Conservation (phyloP, 2,888 invertebrate species). For the Nymphalis c-album region DNA sequence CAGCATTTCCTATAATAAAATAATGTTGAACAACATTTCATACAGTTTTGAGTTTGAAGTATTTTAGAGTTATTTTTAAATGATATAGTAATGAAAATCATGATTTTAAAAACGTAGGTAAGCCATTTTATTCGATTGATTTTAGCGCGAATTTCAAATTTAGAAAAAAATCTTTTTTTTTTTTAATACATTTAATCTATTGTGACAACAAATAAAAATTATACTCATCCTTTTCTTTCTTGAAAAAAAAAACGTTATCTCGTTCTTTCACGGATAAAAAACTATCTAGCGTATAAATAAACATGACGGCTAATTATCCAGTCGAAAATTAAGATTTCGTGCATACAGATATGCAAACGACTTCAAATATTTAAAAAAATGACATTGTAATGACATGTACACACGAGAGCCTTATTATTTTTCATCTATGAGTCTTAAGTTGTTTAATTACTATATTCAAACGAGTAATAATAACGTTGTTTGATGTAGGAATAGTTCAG, state of each 20-base stretch:
- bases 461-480: no score
- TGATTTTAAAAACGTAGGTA: not conserved
- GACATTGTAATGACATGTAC: conserved; percentile 22
- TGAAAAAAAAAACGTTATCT: no score
- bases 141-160: not conserved
- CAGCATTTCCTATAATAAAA: conserved; percentile 12
- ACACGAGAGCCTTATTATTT: conserved; percentile 9
- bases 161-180: no score
- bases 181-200: no score
- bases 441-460: not conserved
- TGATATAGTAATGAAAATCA: not conserved
- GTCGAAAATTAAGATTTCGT: not conserved
- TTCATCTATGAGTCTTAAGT: not conserved
- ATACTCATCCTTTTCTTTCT: no score
- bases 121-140: not conserved
- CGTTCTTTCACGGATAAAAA: no score
- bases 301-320: no score
- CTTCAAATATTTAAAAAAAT: conserved; percentile 14
- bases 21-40: conserved; percentile 1
- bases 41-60: not conserved
- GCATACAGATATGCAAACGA: conserved; percentile 22
- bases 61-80: not conserved
- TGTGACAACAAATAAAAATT: no score
- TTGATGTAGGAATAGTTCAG: no score
- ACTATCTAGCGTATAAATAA: no score